phyloP scores from a whole-genome alignment of 2,113 vertebrate species.

The Panthera tigris region DNA sequence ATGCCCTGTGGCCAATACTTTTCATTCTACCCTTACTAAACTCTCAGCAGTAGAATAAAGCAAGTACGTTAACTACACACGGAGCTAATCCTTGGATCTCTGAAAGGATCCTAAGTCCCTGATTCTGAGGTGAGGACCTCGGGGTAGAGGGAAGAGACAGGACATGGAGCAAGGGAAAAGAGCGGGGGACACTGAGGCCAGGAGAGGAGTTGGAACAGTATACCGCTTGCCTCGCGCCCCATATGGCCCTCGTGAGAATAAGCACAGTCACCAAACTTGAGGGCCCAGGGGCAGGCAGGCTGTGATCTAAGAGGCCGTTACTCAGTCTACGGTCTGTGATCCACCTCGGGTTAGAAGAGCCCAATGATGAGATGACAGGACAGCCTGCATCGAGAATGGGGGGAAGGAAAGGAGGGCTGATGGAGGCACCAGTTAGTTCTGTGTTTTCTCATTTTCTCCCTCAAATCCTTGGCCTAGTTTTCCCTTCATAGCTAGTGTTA shows the following conservation, averaged over 20 bases:
- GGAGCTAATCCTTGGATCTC: not conserved
- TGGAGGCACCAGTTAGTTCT: accelerated
- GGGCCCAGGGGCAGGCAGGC: not conserved
- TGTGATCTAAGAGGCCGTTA: not conserved
- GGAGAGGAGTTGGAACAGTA: accelerated
- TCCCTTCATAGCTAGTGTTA: not conserved
- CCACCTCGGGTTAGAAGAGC: not conserved
- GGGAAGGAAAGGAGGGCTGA: not conserved
- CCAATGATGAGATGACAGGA: not conserved
- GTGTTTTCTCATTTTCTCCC: not conserved
- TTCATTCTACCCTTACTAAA: not conserved
- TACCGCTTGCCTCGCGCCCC: no score
- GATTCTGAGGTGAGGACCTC: not conserved
- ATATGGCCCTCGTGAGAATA: not conserved
- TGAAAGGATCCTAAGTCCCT: not conserved
- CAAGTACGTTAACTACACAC: not conserved
- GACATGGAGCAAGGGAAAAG: not conserved
- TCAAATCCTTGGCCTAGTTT: not conserved
- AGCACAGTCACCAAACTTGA: not conserved
- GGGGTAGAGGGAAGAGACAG: not conserved
- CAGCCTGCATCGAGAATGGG: accelerated
- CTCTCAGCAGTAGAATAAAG: not conserved
- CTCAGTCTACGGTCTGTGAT: not conserved
- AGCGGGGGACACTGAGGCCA: not conserved
- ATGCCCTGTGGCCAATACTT: not conserved